Conservation (phyloP, 2,888 invertebrate genomes). For the Hyppa rectilinea region DNA sequence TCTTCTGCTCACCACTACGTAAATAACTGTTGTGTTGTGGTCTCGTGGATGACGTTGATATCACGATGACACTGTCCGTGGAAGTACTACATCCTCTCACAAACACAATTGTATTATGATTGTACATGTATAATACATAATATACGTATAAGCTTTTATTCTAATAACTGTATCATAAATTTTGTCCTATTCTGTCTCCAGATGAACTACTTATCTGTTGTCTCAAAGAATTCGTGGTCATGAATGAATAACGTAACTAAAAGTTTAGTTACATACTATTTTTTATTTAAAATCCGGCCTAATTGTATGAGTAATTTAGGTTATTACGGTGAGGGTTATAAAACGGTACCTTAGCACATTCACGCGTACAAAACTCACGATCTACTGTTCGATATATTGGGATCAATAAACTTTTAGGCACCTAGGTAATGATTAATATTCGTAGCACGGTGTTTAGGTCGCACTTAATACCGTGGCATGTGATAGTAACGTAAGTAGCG, state of each 20-base stretch:
- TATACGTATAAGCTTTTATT: too few relatives aligned
- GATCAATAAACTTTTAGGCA: constrained; percentile 57
- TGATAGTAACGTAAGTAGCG: constrained; percentile 37
- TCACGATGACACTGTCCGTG: constrained; percentile 13
- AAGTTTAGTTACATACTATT: neutral
- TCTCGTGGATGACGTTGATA: constrained; percentile 5
- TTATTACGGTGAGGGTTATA: constrained; percentile 8
- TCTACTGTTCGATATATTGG: constrained; percentile 33
- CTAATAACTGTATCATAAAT: constrained; percentile 9
- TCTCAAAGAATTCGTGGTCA: neutral
- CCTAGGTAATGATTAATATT: constrained; percentile 46
- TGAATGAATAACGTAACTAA: neutral
- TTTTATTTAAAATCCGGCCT: neutral
- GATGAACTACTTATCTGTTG: neutral
- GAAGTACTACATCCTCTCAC: constrained; percentile 17
- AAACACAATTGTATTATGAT: constrained; percentile 13
- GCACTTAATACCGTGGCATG: constrained; percentile 25
- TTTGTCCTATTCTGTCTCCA: neutral
- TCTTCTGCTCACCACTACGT: neutral
- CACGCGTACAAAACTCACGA: constrained; percentile 42
- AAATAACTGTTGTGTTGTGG: constrained; percentile 15
- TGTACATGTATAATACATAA: too few relatives aligned
- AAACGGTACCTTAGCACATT: constrained; percentile 43
- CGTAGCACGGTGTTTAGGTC: constrained; percentile 28
- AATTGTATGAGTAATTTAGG: neutral